Base-by-base conservation (phyloP, 1,140 invertebrate genomes). In the Drosophila mayri region DNA sequence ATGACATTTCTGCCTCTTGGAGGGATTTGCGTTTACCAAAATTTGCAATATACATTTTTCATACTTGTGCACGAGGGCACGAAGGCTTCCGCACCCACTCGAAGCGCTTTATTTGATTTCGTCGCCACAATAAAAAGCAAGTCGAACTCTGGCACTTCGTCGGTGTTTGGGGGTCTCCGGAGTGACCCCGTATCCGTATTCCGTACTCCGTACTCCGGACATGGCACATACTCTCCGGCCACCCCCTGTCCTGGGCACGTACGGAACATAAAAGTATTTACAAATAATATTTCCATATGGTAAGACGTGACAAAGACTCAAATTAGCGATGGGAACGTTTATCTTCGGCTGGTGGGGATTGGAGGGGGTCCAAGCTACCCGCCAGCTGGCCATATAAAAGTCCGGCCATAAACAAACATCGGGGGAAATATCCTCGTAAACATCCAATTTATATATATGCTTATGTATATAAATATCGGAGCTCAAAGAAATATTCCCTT, bases 251-350 rank as follows among this genome's bases (percentile, higher is more conserved):
- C 77, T 87, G 88, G 88, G 91, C 88, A 91, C 88, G 88, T 91
- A 82, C 81, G 75, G 61, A 90, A 82, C 88, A 91, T 91, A 91
- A 91, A 91, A 91, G 88, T 91, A 91, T 91, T 91, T 91, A 91
- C 88, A 91, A 91, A 91, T 91, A 91, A 91, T 91, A 91, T 91
- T 91, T 91, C 88, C 88, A 91, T 91, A 91, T 91, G 88, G 80
- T 88, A 91, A 91, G 84, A 91, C 88, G 88, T 91, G 88, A 91
- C 88, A 91, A 91, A 91, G 85, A 91, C 90, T 91, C 84, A 91
- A 91, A 91, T 90, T 90, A 90, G 86, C 86, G 86, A 72, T 82
- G 81, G 74, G 74, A 70, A 77, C 86, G 79, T 91, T 91, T 90
- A 90, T 90, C 84, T 78, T 76, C 67, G 22, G 50, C 67, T 85